Evolutionary conservation across 1,140 invertebrate genomes (phyloP), one percentile per base, ranked within the genome.

Genomic region (Mamestra configurata): DNA sequence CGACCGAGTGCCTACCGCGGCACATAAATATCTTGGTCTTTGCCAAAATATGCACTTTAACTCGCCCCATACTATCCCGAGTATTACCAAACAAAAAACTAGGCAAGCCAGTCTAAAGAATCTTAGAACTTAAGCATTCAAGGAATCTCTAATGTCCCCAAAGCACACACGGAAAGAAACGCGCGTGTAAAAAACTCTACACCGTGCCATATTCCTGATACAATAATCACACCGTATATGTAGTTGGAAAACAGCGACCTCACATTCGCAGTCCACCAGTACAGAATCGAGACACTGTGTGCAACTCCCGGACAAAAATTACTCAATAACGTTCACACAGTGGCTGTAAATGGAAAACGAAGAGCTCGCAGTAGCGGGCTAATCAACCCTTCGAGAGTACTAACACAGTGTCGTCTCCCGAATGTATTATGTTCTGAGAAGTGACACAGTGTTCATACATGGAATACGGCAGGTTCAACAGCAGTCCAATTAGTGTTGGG

Each of bases 401-500:
- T n/a, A 53, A 20, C 70, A 72, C 70, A 72, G 70, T 72, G 46
- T 43, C 37, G 37, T 13, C n/a, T 40, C n/a, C 27, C 35, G 18
- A 51, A 51, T 15, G 22, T 6, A 51, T 0, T 49, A 24, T 37
- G 35, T 57, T 35, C 35, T 22, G 20, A 73, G 18, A 59, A 40
- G 10, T 40, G 20, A 73, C 71, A 73, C 71, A 4, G 53, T 73
- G 53, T 40, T 13, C 10, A 0, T 57, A 40, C 27, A 6, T 73
- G 71, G 71, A 73, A 73, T 49, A 71, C 68, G 18, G 18, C n/a
- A 22, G 15, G 68, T 71, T 53, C 49, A 49, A 70, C 40, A 71
- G 24, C 24, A 27, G 73, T 76, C 40, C 73, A 76, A 61, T 76
- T 76, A 76, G 73, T 76, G 43, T n/a, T n/a, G 20, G 73, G 55